Evolutionary conservation across 2,888 invertebrate genomes (phyloP).

Genomic region (Volucella inanis): DNA sequence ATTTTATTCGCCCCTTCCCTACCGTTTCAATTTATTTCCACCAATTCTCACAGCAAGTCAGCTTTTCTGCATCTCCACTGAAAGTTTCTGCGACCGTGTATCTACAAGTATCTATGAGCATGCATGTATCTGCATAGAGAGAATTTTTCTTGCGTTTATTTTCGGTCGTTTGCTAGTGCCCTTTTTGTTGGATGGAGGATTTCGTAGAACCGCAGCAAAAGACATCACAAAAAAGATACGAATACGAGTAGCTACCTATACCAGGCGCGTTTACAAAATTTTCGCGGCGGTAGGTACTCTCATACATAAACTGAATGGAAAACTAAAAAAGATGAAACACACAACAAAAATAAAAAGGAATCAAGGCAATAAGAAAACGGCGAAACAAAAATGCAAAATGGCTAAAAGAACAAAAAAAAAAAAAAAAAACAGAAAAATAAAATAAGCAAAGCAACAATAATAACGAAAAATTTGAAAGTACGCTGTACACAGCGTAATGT

Average conservation of each 20-base stretch:
- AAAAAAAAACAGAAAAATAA: not conserved
- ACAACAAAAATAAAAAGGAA: conserved; percentile 28
- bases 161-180: conserved; percentile 14
- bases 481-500: conserved; percentile 56
- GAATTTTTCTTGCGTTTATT: conserved; percentile 62
- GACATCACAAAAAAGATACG: conserved; percentile 21
- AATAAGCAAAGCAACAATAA: conserved; percentile 63
- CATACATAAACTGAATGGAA: conserved; percentile 46
- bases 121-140: conserved; percentile 20
- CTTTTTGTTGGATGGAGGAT: conserved; percentile 19
- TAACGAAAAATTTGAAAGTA: conserved; percentile 65
- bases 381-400: too few relatives aligned
- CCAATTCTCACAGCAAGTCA: conserved; percentile 36
- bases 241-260: conserved; percentile 8
- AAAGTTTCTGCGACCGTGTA: not conserved
- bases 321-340: too few relatives aligned
- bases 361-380: not conserved
- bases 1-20: conserved; percentile 31
- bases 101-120: conserved; percentile 1
- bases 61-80: conserved; percentile 29
- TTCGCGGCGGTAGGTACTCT: conserved; percentile 27
- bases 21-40: conserved; percentile 34
- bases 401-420: conserved; percentile 16
- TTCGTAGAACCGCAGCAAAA: conserved; percentile 53
- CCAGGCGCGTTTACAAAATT: conserved; percentile 53